A percentile compares a stretch with the other conserved stretches of the same genome.
Evolutionary conservation across 2,113 vertebrate species (phyloP).

Genomic region (Dromas ardeola): DNA sequence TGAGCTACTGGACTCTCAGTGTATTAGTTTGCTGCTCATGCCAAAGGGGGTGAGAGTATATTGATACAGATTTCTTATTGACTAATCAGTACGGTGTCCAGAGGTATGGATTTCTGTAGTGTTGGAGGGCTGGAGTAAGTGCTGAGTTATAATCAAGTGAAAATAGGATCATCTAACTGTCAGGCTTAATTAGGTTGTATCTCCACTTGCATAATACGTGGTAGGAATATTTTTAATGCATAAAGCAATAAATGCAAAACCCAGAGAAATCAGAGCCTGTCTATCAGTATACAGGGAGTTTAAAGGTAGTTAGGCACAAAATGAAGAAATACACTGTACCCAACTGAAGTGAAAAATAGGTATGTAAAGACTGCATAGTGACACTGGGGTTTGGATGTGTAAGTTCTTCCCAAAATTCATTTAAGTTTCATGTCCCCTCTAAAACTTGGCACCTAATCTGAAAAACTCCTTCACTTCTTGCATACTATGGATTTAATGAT

Average conservation of each 20-base stretch:
- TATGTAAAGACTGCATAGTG: neutral
- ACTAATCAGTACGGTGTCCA: neutral
- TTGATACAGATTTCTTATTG: conserved; percentile 21
- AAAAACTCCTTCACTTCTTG: neutral
- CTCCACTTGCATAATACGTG: neutral
- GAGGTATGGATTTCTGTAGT: conserved; percentile 23
- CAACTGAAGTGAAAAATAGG: neutral
- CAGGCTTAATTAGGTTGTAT: conserved; percentile 13
- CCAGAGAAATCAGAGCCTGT: neutral
- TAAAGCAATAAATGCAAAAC: neutral
- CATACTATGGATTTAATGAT: neutral
- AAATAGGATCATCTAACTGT: neutral
- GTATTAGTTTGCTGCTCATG: neutral
- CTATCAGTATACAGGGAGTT: neutral
- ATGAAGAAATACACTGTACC: neutral
- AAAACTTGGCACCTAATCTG: neutral
- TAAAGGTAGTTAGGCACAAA: neutral
- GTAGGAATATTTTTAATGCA: neutral
- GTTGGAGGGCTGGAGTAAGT: neutral
- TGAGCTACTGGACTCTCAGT: neutral
- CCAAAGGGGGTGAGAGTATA: neutral
- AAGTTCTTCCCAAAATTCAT: neutral
- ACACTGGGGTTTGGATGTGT: neutral
- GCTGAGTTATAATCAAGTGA: neutral
- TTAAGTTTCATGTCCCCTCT: neutral